A percentile compares a stretch with the other conserved stretches of the same genome.
Evolutionary conservation across 2,888 invertebrate genomes (phyloP).

Genomic region (Zele albiditarsus): DNA sequence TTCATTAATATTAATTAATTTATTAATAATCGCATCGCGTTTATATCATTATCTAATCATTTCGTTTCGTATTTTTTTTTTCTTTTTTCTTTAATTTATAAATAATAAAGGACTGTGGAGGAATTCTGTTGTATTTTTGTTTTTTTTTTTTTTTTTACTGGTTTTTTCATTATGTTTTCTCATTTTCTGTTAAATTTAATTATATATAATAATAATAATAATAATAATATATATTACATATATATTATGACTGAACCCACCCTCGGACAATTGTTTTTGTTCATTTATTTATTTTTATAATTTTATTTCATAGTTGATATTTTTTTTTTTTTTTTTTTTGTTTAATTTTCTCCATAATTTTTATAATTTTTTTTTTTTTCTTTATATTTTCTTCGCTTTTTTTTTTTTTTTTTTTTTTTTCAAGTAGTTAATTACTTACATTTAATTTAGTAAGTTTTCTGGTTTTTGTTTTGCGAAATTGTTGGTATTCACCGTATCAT

Average conservation of each 20-base stretch:
- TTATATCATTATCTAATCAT: slow-evolving; percentile 40
- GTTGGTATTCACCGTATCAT: too few relatives aligned
- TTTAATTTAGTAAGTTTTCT: too few relatives aligned
- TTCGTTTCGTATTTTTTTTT: slow-evolving; percentile 43
- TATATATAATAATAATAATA: slow-evolving; percentile 45
- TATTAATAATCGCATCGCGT: not conserved
- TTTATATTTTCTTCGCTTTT: not conserved
- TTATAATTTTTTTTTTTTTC: not conserved
- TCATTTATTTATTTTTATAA: slow-evolving; percentile 40
- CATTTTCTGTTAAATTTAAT: slow-evolving; percentile 52
- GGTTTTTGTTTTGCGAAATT: too few relatives aligned
- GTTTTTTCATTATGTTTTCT: slow-evolving; percentile 53
- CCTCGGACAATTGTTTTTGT: slow-evolving; percentile 55
- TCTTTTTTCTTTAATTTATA: slow-evolving; percentile 56
- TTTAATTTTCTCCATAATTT: too few relatives aligned
- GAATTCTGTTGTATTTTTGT: slow-evolving; percentile 65
- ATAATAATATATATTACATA: slow-evolving; percentile 70
- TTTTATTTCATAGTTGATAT: slow-evolving; percentile 62
- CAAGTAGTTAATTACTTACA: too few relatives aligned
- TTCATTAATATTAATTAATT: not conserved
- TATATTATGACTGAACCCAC: slow-evolving; percentile 72
- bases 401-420: too few relatives aligned
- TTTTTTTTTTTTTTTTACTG: slow-evolving; percentile 61
- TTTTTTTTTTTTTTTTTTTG: slow-evolving; percentile 53
- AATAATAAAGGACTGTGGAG: slow-evolving; percentile 72